Evolutionary conservation across 2,888 invertebrate genomes (phyloP).

Genomic region (Dicranocentrus wangi): DNA sequence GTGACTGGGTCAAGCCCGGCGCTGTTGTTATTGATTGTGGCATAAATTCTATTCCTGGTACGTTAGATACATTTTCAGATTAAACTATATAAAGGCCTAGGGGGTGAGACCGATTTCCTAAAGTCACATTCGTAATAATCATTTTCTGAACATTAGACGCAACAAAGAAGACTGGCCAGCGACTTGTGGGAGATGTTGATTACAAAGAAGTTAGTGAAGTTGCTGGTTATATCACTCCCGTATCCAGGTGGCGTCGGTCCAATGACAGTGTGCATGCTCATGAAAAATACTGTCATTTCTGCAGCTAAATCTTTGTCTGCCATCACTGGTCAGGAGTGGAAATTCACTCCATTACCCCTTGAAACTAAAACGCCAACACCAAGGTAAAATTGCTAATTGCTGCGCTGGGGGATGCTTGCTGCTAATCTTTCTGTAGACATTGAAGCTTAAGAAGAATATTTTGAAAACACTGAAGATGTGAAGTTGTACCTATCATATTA

Average conservation of each 20-base stretch:
- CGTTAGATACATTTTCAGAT: conserved; percentile 39
- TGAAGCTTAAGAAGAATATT: too few relatives aligned
- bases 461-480: too few relatives aligned
- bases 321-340: conserved; percentile 80
- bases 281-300: conserved; percentile 93
- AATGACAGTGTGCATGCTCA: conserved; percentile 99
- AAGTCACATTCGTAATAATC: too few relatives aligned
- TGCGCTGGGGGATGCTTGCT: not conserved
- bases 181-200: conserved; percentile 95
- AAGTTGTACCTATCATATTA: not conserved
- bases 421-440: not conserved
- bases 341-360: conserved; percentile 81
- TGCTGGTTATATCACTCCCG: conserved; percentile 94
- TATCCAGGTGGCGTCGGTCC: conserved; percentile 96
- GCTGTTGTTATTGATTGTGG: conserved; percentile 99
- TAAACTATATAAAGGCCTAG: not conserved
- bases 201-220: conserved; percentile 86
- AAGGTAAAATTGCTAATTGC: conserved; percentile 78
- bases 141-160: conserved; percentile 78
- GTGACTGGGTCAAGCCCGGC: conserved; percentile 97
- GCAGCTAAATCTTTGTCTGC: conserved; percentile 79
- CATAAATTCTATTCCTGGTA: conserved; percentile 92
- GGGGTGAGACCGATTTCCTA: too few relatives aligned
- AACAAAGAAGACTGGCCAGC: conserved; percentile 85
- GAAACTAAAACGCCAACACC: conserved; percentile 84